Evolutionary conservation across 1,140 invertebrate genomes (phyloP).

Genomic region (Argopecten irradians): DNA sequence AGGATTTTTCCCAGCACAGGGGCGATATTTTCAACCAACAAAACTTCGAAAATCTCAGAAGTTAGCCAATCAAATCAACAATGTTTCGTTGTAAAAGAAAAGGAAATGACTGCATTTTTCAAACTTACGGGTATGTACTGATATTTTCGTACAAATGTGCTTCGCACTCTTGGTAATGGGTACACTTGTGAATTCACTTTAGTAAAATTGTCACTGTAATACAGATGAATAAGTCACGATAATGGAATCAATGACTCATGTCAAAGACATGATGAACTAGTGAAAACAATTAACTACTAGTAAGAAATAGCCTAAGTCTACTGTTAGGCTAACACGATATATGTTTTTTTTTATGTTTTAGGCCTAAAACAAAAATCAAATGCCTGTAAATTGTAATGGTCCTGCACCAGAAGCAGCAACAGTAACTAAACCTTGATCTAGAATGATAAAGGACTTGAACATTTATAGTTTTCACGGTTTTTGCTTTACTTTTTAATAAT

Average conservation of each 20-base stretch:
- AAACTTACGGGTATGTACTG: conserved; percentile 59
- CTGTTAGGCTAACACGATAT: too few species aligned
- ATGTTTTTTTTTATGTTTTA: too few species aligned
- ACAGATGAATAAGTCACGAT: background rate
- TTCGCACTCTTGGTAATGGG: too few species aligned
- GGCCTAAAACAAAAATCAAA: too few species aligned
- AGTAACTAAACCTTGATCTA: background rate
- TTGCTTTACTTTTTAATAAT: too few species aligned
- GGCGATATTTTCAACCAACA: background rate
- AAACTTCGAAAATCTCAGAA: background rate
- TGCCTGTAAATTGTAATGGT: too few species aligned
- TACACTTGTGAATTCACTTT: background rate
- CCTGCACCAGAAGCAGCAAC: background rate
- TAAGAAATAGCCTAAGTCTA: too few species aligned
- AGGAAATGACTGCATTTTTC: conserved; percentile 71
- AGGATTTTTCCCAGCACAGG: background rate
- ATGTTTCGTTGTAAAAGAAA: conserved; percentile 67
- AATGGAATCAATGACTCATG: too few species aligned
- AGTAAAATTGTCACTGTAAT: background rate
- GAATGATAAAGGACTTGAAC: background rate
- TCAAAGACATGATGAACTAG: too few species aligned
- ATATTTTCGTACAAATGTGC: too few species aligned
- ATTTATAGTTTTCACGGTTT: background rate
- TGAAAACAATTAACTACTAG: too few species aligned
- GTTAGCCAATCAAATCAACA: conserved; percentile 7